Conservation (phyloP, 2,113 vertebrate genomes). For the Emydura subglobosa region DNA sequence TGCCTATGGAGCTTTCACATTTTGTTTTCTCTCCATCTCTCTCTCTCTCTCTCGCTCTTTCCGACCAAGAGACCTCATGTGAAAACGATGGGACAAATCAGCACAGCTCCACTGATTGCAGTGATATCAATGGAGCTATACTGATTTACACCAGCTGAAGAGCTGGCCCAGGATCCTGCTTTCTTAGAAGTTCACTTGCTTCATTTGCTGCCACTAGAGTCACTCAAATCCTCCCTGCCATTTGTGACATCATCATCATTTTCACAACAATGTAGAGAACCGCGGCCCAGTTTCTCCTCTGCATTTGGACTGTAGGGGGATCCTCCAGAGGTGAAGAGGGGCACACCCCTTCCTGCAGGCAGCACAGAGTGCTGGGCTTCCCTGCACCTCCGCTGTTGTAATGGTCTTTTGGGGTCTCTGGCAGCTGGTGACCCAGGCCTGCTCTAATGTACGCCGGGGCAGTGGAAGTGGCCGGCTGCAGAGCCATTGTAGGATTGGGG, state of each 20-base stretch:
- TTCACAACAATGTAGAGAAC: not conserved
- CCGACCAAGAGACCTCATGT: not conserved
- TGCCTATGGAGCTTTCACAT: not conserved
- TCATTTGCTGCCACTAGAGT: conserved; percentile 6
- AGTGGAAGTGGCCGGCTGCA: not conserved
- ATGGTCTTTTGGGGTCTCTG: not conserved
- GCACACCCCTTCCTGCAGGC: not conserved
- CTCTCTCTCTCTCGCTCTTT: not conserved
- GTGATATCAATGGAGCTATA: conserved; percentile 22
- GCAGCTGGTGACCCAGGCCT: not conserved
- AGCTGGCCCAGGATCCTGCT: not conserved
- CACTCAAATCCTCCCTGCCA: not conserved
- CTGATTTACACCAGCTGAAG: not conserved
- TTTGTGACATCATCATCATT: conserved; percentile 26
- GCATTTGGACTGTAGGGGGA: not conserved
- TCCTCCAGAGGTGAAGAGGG: not conserved
- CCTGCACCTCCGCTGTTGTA: not conserved
- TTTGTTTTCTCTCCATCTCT: not conserved
- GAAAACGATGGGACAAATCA: not conserved
- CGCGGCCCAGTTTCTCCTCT: not conserved
- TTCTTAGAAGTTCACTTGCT: conserved; percentile 20
- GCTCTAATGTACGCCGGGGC: not conserved
- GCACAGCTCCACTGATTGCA: fast-evolving
- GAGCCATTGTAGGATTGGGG: not conserved
- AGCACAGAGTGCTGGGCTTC: not conserved